Conservation (phyloP, 2,797 vertebrate genomes). For the Moxostoma hubbsi region DNA sequence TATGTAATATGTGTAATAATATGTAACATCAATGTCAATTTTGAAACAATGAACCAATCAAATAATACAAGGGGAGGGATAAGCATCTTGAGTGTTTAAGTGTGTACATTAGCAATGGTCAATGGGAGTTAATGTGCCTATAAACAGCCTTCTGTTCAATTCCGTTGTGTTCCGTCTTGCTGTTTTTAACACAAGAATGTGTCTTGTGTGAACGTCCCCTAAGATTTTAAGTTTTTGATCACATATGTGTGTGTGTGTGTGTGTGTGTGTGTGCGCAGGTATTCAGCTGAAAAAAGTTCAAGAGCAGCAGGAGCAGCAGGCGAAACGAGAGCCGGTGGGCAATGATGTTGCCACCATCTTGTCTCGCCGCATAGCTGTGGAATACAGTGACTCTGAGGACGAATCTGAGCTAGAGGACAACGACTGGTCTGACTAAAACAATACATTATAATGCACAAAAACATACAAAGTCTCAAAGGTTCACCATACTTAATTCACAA, state of each 20-base stretch:
- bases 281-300: slow-evolving; percentile 98
- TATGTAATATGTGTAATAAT: no score
- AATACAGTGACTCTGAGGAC: slow-evolving; percentile 96
- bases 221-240: not conserved
- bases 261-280: slow-evolving; percentile 72
- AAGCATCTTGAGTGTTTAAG: no score
- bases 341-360: slow-evolving; percentile 97
- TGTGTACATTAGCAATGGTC: no score
- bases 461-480: slow-evolving; percentile 22
- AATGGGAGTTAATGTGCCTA: no score
- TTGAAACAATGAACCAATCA: no score
- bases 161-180: no score
- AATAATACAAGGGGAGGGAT: no score
- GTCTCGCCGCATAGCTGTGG: slow-evolving; percentile 93
- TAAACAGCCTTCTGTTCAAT: not conserved
- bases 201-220: no score
- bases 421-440: slow-evolving; percentile 93
- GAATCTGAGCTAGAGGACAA: slow-evolving; percentile 96
- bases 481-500: slow-evolving; percentile 4
- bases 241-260: slow-evolving; percentile 23
- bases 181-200: no score
- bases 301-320: slow-evolving; percentile 96
- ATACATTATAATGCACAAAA: slow-evolving; percentile 27
- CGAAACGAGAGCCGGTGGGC: slow-evolving; percentile 90
- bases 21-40: no score